Conservation (phyloP, 2,113 vertebrate species). For the Barbus barbus region DNA sequence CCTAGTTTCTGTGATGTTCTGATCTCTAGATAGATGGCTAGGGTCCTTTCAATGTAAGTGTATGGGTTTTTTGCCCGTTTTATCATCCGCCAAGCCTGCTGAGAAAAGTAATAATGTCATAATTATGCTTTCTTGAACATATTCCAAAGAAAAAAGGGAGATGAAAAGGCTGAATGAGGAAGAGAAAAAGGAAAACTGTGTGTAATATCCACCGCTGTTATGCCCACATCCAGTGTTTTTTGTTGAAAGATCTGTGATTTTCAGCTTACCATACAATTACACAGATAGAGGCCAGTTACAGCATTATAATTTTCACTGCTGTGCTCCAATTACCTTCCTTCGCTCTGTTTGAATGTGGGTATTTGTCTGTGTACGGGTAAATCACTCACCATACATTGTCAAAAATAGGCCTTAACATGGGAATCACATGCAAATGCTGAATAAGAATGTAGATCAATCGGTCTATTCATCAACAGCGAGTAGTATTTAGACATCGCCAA, state of each 20-base stretch:
- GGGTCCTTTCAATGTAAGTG: neutral
- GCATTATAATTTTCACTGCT: neutral
- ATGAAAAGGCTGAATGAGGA: neutral
- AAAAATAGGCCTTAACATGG: neutral
- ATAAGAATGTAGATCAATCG: conserved; percentile 20
- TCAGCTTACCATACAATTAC: neutral
- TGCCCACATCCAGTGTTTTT: neutral
- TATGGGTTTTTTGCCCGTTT: neutral
- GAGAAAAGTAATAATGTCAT: neutral
- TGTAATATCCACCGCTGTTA: neutral
- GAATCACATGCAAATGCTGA: neutral
- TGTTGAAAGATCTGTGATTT: neutral
- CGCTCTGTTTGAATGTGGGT: neutral
- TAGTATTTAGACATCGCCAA: neutral
- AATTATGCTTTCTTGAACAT: neutral
- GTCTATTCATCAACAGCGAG: neutral
- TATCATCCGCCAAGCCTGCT: neutral
- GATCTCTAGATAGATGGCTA: neutral
- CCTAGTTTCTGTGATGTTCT: neutral
- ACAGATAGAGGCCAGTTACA: neutral
- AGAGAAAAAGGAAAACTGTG: neutral
- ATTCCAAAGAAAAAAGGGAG: neutral
- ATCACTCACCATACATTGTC: neutral
- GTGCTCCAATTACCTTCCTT: neutral
- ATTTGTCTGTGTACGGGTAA: neutral